Conservation (phyloP, 2,888 invertebrate species). For the Hydrotaea cyrtoneurina region DNA sequence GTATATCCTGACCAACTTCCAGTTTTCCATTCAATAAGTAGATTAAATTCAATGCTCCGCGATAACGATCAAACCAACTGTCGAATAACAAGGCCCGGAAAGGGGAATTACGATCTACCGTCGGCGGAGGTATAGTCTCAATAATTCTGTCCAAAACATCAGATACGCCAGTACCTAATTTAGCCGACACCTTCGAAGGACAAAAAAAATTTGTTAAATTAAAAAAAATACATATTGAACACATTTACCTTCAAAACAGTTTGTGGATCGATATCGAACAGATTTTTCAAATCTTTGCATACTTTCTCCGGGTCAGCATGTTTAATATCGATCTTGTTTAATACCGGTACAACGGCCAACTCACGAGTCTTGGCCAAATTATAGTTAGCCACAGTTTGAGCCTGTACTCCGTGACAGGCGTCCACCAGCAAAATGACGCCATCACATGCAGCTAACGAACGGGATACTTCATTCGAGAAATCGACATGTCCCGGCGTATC, state of each 20-base stretch:
- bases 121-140: slow-evolving; percentile 88
- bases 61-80: slow-evolving; percentile 94
- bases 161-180: slow-evolving; percentile 91
- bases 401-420: slow-evolving; percentile 97
- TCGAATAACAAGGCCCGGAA: slow-evolving; percentile 94
- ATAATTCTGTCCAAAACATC: slow-evolving; percentile 90
- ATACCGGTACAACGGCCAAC: slow-evolving; percentile 92
- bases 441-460: slow-evolving; percentile 95
- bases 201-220: neutral
- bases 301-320: slow-evolving; percentile 93
- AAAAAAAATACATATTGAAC: too few relatives aligned
- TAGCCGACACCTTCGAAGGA: slow-evolving; percentile 91
- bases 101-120: slow-evolving; percentile 83
- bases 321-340: slow-evolving; percentile 98
- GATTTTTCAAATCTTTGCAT: slow-evolving; percentile 87
- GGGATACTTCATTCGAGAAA: slow-evolving; percentile 94
- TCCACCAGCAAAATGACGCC: slow-evolving; percentile 97
- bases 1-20: slow-evolving; percentile 88
- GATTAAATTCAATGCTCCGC: slow-evolving; percentile 89
- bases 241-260: slow-evolving; percentile 89
- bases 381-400: slow-evolving; percentile 98
- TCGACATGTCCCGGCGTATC: slow-evolving; percentile 99
- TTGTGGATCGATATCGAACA: slow-evolving; percentile 90
- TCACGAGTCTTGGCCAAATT: slow-evolving; percentile 92
- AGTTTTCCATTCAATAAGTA: slow-evolving; percentile 90